These are phyloP conservation scores for Caerostris darwini DNA, from an alignment of 1,140 invertebrate genomes.

Conservation along the genomic window DNA sequence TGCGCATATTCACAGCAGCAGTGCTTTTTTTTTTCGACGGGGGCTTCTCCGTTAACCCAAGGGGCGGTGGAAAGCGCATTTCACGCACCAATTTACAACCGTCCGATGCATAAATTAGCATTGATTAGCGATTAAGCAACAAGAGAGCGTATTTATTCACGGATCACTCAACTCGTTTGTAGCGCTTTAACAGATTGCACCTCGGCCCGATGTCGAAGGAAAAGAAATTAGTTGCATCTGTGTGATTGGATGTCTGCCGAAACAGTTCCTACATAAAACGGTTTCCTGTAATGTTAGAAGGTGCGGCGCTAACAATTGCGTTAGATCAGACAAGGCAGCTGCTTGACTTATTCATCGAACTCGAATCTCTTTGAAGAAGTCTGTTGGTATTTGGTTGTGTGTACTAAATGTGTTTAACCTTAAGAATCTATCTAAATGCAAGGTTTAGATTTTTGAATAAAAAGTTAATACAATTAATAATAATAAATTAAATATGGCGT, in stretches of 20 bases:
- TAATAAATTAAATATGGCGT: no score
- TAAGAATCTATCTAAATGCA: no score
- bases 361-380: background rate
- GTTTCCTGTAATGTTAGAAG: background rate
- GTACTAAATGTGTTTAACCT: no score
- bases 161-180: constrained; percentile 34
- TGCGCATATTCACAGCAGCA: background rate
- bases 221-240: constrained; percentile 59
- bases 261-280: background rate
- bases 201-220: background rate
- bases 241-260: constrained; percentile 54
- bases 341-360: background rate
- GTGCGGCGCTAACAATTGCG: background rate
- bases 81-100: constrained; percentile 58
- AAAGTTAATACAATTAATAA: no score
- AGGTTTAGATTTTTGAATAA: no score
- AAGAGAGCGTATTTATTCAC: constrained; percentile 54
- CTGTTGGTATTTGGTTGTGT: no score
- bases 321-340: background rate
- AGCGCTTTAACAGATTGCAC: constrained; percentile 34
- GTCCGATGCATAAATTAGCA: constrained; percentile 49
- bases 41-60: constrained; percentile 16
- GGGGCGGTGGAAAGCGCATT: background rate
- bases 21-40: constrained; percentile 11
- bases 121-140: constrained; percentile 67